Conservation (phyloP, 2,113 vertebrate species). For the Arizona elegans region DNA sequence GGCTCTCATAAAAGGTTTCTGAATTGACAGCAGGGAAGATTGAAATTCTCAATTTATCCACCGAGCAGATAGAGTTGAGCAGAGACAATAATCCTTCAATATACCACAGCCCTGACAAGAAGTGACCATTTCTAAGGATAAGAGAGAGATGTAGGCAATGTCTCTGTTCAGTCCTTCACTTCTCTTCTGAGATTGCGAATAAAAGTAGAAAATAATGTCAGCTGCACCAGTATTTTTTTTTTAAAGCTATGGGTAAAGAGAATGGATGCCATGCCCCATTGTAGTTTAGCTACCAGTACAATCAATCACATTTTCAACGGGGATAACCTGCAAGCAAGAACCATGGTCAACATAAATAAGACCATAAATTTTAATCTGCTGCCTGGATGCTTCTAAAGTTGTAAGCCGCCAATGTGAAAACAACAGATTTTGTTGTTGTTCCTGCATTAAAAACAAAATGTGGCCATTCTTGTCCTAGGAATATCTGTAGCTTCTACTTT, state of each 20-base stretch:
- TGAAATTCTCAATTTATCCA: constrained; percentile 53
- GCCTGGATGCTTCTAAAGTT: background rate
- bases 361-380: constrained; percentile 15
- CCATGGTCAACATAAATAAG: constrained; percentile 40
- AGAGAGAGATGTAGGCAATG: constrained; percentile 8
- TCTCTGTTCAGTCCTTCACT: constrained; percentile 50
- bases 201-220: constrained; percentile 39
- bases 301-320: constrained; percentile 51
- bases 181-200: constrained; percentile 45
- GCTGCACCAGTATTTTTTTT: background rate
- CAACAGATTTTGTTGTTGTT: background rate
- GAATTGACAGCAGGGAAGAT: constrained; percentile 43
- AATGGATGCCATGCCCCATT: constrained; percentile 12
- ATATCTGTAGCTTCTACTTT: background rate
- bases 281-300: constrained; percentile 32
- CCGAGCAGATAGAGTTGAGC: constrained; percentile 4
- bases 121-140: constrained; percentile 28
- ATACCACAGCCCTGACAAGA: constrained; percentile 40
- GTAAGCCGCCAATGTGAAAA: background rate
- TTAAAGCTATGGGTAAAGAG: background rate
- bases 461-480: background rate
- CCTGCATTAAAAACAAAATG: constrained; percentile 4
- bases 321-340: constrained; percentile 38
- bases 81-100: constrained; percentile 47
- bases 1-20: constrained; percentile 33